Evolutionary conservation across 2,797 vertebrate genomes (phyloP).

Genomic region (Lophius americanus): DNA sequence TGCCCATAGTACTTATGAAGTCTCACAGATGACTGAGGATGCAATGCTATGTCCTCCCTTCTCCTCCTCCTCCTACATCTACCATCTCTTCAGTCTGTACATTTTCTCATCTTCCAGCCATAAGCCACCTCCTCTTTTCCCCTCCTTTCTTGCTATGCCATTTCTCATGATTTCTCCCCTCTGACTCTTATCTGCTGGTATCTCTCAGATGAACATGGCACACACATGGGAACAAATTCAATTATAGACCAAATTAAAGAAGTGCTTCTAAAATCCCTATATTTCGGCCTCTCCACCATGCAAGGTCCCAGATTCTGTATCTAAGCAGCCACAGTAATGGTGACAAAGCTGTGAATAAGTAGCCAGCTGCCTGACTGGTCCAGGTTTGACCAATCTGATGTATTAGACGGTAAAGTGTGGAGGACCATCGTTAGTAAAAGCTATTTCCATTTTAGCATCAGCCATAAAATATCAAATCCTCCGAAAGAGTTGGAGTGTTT

Average conservation of each 20-base stretch:
- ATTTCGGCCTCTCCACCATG: constrained; percentile 26
- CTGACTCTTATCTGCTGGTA: constrained; percentile 61
- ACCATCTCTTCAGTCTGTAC: constrained; percentile 25
- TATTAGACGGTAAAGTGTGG: constrained; percentile 49
- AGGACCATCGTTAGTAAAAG: constrained; percentile 46
- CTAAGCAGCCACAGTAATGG: constrained; percentile 52
- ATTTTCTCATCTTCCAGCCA: constrained; percentile 39
- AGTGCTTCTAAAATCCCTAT: constrained; percentile 63
- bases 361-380: constrained; percentile 27
- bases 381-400: constrained; percentile 48
- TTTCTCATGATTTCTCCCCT: constrained; percentile 28
- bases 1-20: constrained; percentile 68
- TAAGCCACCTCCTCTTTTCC: constrained; percentile 39
- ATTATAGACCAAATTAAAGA: constrained; percentile 75
- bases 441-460: constrained; percentile 46
- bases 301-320: constrained; percentile 39
- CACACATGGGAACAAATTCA: constrained; percentile 76
- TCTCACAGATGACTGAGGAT: constrained; percentile 73
- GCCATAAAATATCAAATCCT: constrained; percentile 60
- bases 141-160: constrained; percentile 16
- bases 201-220: constrained; percentile 58
- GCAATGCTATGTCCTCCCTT: constrained; percentile 48
- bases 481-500: constrained; percentile 60
- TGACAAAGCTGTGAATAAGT: constrained; percentile 43
- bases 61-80: constrained; percentile 23